Conservation (phyloP, 2,888 invertebrate genomes). For the Anthoptus insignis region DNA sequence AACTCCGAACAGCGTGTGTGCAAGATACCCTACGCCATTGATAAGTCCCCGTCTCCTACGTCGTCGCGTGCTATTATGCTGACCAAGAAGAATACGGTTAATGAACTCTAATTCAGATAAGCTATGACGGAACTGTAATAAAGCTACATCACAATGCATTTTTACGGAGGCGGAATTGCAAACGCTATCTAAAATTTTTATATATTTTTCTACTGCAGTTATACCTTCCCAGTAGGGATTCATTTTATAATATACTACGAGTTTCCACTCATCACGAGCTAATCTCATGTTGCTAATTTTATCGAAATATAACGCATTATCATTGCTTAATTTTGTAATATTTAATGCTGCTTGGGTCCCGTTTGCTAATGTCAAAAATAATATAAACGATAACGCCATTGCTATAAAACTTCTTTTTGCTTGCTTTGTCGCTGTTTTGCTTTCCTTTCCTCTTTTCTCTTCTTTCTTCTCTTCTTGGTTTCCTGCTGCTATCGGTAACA, state of each 20-base stretch:
- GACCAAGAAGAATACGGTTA: slow-evolving; percentile 26
- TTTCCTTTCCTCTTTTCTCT: neutral
- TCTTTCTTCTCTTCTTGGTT: neutral
- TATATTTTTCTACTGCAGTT: neutral
- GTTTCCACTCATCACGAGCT: slow-evolving; percentile 13
- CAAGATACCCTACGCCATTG: slow-evolving; percentile 42
- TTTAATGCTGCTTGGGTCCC: neutral
- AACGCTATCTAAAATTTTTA: too few species aligned
- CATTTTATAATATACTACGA: slow-evolving; percentile 21
- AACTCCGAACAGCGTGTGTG: slow-evolving; percentile 41
- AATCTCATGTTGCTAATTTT: slow-evolving; percentile 9
- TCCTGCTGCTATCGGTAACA: too few species aligned
- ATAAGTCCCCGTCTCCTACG: slow-evolving; percentile 39
- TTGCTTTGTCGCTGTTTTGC: neutral
- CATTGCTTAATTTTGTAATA: slow-evolving; percentile 3
- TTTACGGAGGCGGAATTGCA: too few species aligned
- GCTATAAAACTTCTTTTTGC: neutral
- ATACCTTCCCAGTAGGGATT: slow-evolving; percentile 17
- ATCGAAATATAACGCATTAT: slow-evolving; percentile 11
- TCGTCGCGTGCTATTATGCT: too few species aligned
- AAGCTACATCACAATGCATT: neutral
- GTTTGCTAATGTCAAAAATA: neutral
- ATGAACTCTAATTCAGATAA: neutral
- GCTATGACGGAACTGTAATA: neutral
- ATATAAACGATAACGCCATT: neutral